Evolutionary conservation across 1,140 invertebrate genomes (phyloP).

Genomic region (Platorchestia sp.): DNA sequence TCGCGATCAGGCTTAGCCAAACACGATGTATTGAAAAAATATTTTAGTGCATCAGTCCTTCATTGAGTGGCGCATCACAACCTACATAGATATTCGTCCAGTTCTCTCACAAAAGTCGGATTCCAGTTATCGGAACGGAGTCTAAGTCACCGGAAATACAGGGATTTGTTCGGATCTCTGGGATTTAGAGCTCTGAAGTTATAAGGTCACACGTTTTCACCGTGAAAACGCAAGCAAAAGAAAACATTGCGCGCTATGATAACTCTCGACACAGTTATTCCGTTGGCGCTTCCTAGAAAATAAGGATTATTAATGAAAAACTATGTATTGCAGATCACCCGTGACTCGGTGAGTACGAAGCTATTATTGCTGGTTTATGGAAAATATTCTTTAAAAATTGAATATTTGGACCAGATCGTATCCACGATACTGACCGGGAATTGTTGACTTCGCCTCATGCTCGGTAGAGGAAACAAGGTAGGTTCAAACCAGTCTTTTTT

Average conservation of each 20-base stretch:
- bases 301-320: too few relatives aligned
- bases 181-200: neutral
- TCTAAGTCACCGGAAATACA: neutral
- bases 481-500: too few relatives aligned
- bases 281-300: too few relatives aligned
- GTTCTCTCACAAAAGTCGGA: neutral
- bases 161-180: neutral
- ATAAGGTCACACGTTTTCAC: neutral
- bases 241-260: neutral
- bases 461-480: too few relatives aligned
- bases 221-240: neutral
- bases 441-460: too few relatives aligned
- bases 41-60: neutral
- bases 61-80: neutral
- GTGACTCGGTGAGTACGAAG: too few relatives aligned
- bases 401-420: too few relatives aligned
- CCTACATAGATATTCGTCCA: neutral
- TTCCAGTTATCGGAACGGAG: neutral
- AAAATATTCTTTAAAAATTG: too few relatives aligned
- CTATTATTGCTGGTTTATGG: too few relatives aligned
- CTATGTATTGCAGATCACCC: too few relatives aligned
- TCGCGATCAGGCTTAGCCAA: too few relatives aligned
- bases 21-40: neutral
- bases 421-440: too few relatives aligned
- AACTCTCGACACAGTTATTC: neutral